Percentiles rank a stretch among this genome's conserved stretches.
These are phyloP conservation scores for Anolis sagrei DNA, from an alignment of 2,113 vertebrate species.

Conservation along the genomic window DNA sequence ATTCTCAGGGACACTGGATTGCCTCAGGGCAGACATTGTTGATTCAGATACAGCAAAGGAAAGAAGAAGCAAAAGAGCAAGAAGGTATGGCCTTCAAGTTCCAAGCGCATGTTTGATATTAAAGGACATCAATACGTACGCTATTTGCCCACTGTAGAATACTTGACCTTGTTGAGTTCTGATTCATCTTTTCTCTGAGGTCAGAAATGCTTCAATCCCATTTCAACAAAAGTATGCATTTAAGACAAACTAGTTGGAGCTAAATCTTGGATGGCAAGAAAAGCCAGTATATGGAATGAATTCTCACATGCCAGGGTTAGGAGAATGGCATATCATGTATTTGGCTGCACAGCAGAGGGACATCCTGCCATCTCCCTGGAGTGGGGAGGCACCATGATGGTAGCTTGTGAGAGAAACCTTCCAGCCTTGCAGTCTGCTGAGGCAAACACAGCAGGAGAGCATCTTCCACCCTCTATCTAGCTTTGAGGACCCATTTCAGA, in stretches of 20 bases:
- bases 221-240: neutral
- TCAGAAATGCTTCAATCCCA: neutral
- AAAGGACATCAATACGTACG: neutral
- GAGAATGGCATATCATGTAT: no score
- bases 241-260: neutral
- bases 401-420: no score
- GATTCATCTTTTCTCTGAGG: neutral
- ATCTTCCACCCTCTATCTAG: no score
- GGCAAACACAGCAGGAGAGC: no score
- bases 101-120: neutral
- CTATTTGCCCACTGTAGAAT: neutral
- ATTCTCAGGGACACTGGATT: slow-evolving; percentile 95
- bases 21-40: slow-evolving; percentile 95
- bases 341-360: no score
- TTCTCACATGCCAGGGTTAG: neutral
- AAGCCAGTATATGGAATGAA: neutral
- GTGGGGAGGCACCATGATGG: no score
- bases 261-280: neutral
- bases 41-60: slow-evolving; percentile 97
- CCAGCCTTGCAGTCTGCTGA: no score
- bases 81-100: slow-evolving; percentile 77
- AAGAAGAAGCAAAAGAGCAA: slow-evolving; percentile 89
- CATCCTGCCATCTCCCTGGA: no score
- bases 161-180: neutral
- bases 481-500: no score